A percentile compares a stretch with the other conserved stretches of the same genome.
Conservation (phyloP, 2,888 invertebrate species). For the Tachystola acroxantha region DNA sequence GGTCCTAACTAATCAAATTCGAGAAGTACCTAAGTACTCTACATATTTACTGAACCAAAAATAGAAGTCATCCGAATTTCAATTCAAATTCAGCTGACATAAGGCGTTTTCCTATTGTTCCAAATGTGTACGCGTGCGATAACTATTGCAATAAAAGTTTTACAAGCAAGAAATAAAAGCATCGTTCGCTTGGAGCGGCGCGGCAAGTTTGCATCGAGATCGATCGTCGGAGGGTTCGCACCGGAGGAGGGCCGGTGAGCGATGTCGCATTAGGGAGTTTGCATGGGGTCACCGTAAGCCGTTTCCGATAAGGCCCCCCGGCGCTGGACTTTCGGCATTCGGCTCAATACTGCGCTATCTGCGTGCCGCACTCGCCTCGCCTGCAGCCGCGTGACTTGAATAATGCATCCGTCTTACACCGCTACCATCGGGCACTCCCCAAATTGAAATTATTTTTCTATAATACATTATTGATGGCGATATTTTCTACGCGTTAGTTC, state of each 20-base stretch:
- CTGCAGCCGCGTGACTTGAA: slow-evolving; percentile 65
- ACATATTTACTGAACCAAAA: too few relatives aligned
- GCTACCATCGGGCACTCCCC: slow-evolving; percentile 30
- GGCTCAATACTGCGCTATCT: slow-evolving; percentile 62
- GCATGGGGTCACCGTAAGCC: slow-evolving; percentile 76
- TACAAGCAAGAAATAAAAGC: slow-evolving; percentile 57
- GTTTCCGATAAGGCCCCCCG: slow-evolving; percentile 76
- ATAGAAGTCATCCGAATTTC: too few relatives aligned
- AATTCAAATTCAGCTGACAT: too few relatives aligned
- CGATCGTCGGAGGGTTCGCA: slow-evolving; percentile 54
- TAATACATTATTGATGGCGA: slow-evolving; percentile 49
- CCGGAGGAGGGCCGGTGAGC: slow-evolving; percentile 41
- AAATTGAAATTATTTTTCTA: slow-evolving; percentile 70
- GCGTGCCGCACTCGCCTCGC: slow-evolving; percentile 65
- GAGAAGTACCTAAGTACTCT: too few relatives aligned
- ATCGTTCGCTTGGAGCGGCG: slow-evolving; percentile 40
- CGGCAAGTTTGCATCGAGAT: slow-evolving; percentile 71
- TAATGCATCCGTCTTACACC: slow-evolving; percentile 47
- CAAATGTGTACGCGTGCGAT: slow-evolving; percentile 7
- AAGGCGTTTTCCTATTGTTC: neutral
- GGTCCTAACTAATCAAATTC: too few relatives aligned
- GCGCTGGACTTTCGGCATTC: slow-evolving; percentile 28
- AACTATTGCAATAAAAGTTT: slow-evolving; percentile 55
- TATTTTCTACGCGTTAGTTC: slow-evolving; percentile 2
- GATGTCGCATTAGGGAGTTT: slow-evolving; percentile 73